Conservation (phyloP, 2,888 invertebrate genomes). For the Physocephala rufipes region DNA sequence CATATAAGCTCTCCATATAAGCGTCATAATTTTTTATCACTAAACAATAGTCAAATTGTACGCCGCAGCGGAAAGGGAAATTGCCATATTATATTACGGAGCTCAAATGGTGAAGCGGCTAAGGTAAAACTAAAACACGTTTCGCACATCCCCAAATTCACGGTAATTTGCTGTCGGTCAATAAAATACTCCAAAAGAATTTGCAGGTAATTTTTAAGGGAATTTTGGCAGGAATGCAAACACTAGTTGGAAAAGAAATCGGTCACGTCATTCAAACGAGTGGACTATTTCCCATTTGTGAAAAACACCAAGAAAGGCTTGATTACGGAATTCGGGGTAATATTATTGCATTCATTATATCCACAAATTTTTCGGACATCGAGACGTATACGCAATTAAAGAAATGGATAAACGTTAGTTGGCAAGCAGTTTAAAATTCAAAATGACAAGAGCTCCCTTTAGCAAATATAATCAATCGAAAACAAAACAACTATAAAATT, state of each 20-base stretch:
- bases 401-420: constrained; percentile 7
- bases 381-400: constrained; percentile 3
- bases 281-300: constrained; percentile 1
- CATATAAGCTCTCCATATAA: too few relatives aligned
- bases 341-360: neutral
- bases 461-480: constrained; percentile 6
- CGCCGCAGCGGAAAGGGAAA: too few relatives aligned
- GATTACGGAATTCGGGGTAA: neutral
- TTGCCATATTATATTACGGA: too few relatives aligned
- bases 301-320: neutral
- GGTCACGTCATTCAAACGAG: neutral
- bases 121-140: constrained; percentile 39
- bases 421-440: constrained; percentile 2
- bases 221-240: neutral
- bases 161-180: neutral
- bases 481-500: neutral
- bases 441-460: constrained; percentile 5
- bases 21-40: too few relatives aligned
- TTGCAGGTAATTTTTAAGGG: neutral
- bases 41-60: too few relatives aligned
- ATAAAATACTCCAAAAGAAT: neutral
- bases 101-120: constrained; percentile 25
- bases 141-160: neutral
- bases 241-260: constrained; percentile 10
- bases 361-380: constrained; percentile 1